phyloP scores from a whole-genome alignment of 2,888 invertebrate species.

The Spicauda simplicius region DNA sequence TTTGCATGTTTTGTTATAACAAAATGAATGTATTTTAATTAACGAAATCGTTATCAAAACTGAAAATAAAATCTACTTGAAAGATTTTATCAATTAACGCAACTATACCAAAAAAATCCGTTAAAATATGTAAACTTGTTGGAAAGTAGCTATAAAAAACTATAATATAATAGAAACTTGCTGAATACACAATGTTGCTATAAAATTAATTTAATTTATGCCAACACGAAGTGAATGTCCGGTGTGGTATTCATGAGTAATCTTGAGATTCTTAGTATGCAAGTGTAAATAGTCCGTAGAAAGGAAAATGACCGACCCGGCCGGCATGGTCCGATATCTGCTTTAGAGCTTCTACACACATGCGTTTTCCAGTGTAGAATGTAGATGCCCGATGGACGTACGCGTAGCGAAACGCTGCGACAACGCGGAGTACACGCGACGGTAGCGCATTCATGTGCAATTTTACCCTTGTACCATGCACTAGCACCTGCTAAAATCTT shows the following conservation, averaged over 20 bases:
- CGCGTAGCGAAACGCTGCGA: neutral
- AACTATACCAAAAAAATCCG: neutral
- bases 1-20: too few relatives aligned
- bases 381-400: neutral
- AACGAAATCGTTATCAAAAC: too few relatives aligned
- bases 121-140: slow-evolving; percentile 5
- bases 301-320: slow-evolving; percentile 14
- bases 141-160: neutral
- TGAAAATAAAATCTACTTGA: too few relatives aligned
- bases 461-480: too few relatives aligned
- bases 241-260: slow-evolving; percentile 13
- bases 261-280: slow-evolving; percentile 12
- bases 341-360: neutral
- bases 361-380: too few relatives aligned
- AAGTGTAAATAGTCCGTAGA: slow-evolving; percentile 7
- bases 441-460: too few relatives aligned
- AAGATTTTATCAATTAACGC: too few relatives aligned
- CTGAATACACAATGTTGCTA: slow-evolving; percentile 12
- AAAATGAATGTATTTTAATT: too few relatives aligned
- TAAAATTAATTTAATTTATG: slow-evolving; percentile 16
- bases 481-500: too few relatives aligned
- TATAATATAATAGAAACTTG: slow-evolving; percentile 7
- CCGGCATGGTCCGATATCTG: neutral
- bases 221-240: slow-evolving; percentile 19
- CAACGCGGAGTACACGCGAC: too few relatives aligned